phyloP scores from a whole-genome alignment of 2,113 vertebrate species.

The Cynopterus brachyotis region DNA sequence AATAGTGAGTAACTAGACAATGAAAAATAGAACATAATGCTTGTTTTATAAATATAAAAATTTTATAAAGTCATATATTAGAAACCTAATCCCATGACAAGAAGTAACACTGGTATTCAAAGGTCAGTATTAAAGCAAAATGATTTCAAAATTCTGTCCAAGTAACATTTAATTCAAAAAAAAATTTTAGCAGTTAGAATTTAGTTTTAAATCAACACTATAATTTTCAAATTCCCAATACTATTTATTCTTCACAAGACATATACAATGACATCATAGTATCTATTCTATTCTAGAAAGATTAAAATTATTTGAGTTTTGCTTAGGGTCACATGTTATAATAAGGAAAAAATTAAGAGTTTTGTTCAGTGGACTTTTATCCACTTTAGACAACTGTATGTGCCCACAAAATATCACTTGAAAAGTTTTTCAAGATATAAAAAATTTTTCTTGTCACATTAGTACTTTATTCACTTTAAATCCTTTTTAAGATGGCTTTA shows the following conservation, averaged over 20 bases:
- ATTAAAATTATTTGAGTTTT: background rate
- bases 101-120: background rate
- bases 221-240: background rate
- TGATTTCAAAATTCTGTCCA: background rate
- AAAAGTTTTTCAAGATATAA: slow-evolving; percentile 28
- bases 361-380: background rate
- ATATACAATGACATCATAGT: background rate
- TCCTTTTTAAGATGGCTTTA: slow-evolving; percentile 48
- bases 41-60: background rate
- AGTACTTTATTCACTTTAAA: slow-evolving; percentile 44
- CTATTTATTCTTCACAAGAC: background rate
- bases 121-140: background rate
- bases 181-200: background rate
- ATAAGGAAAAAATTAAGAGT: background rate
- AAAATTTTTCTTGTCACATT: slow-evolving; percentile 26
- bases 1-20: background rate
- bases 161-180: background rate
- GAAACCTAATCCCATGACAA: background rate
- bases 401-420: background rate
- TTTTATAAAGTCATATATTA: background rate
- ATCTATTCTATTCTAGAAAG: background rate
- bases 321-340: background rate
- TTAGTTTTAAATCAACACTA: background rate
- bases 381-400: background rate
- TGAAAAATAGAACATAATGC: background rate